Evolutionary conservation across 1,140 invertebrate genomes (phyloP).

Genomic region (Drosophila micromelanica): DNA sequence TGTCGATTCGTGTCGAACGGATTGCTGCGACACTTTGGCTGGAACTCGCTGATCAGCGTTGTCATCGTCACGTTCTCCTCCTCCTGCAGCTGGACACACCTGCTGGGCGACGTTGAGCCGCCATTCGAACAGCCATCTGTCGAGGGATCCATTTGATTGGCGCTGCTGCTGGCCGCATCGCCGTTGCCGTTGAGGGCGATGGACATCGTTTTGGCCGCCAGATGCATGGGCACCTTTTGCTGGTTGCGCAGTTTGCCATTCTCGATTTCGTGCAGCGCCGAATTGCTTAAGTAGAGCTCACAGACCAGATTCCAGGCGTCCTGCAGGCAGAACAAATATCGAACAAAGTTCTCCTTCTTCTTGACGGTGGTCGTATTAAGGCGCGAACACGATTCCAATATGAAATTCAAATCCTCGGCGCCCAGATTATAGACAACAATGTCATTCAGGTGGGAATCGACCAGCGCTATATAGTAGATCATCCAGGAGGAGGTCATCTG

Average conservation of each 20-base stretch:
- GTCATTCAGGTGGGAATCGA: constrained; percentile 91
- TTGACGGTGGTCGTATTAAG: constrained; percentile 85
- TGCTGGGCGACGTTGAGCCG: constrained; percentile 69
- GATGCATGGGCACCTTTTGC: constrained; percentile 38
- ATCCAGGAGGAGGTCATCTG: constrained; percentile 96
- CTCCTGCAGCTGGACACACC: constrained; percentile 65
- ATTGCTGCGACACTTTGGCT: constrained; percentile 86
- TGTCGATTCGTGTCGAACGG: constrained; percentile 85
- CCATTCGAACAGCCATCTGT: constrained; percentile 26
- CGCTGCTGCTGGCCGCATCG: constrained; percentile 39
- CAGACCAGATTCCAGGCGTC: constrained; percentile 87
- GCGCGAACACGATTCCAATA: constrained; percentile 86
- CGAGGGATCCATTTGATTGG: constrained; percentile 11
- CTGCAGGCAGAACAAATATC: constrained; percentile 86
- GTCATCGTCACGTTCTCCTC: constrained; percentile 84
- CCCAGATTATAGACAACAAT: constrained; percentile 87
- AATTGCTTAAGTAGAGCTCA: constrained; percentile 85
- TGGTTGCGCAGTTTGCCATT: constrained; percentile 62
- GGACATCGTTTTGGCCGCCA: constrained; percentile 56
- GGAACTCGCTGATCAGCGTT: constrained; percentile 85
- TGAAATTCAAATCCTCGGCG: constrained; percentile 87
- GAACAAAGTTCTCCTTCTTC: constrained; percentile 86
- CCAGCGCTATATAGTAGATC: constrained; percentile 93
- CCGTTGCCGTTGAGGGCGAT: constrained; percentile 69
- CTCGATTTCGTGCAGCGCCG: constrained; percentile 85